Base-by-base conservation (phyloP, 92 coral and sea anemone species). In the Siderastrea siderea region DNA sequence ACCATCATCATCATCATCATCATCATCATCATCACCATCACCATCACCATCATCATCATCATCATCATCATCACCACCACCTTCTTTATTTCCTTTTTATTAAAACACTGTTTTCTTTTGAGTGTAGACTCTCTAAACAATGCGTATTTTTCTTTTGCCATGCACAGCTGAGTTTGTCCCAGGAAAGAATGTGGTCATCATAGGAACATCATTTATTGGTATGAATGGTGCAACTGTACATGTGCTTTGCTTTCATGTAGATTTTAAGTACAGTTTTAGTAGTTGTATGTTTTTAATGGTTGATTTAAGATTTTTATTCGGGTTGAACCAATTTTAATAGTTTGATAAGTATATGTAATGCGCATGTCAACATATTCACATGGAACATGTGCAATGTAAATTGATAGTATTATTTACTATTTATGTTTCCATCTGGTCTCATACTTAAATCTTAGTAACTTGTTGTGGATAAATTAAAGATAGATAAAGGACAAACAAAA, bases 121-220 rank as follows among this genome's bases (percentile, higher is more conserved):
- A 7, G 7, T 47, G 75, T 70, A 26, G 16, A 48, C 14, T 4
- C 16, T n/a, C 52, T 14, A 7, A 15, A 14, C n/a, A 72, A 15
- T 17, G 4, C 50, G 58, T 51, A 19, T 26, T 3, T 26, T 52
- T 60, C 5, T 54, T 3, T 63, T 68, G 44, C 73, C 9, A 2
- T 68, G 50, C 73, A 51, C 67, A 97, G 99, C 96, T 72, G 93
- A 93, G 26, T 81, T 91, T 45, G 94, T 90, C 4, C 88, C 95
- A 45, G 99, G 88, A 68, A 93, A 90, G 82, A 95, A 95, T 43
- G 90, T 93, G 47, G 98, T 97, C 6, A 90, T 97, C 58, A 95
- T 97, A 50, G 99, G 98, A 14, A 93, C 94, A 17, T 97, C 99
- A 55, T 97, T 97, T 62, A 97, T 97, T 62, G 99, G 99, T 97